phyloP scores from a whole-genome alignment of 2,797 vertebrate species.

The Sebastes cheni region DNA sequence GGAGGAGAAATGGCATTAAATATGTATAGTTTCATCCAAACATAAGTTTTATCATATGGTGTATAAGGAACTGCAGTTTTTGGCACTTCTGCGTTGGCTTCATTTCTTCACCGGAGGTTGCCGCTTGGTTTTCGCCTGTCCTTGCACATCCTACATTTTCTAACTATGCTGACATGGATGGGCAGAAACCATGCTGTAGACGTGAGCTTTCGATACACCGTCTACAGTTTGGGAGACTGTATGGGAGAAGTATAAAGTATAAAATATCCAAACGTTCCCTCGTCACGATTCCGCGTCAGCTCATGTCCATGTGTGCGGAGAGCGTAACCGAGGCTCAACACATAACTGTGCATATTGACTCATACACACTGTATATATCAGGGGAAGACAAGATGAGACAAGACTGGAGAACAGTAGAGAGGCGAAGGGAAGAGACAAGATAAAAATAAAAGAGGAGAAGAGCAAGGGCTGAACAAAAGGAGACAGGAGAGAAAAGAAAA shows the following conservation, averaged over 20 bases:
- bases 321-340: neutral
- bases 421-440: neutral
- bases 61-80: too few relatives aligned
- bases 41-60: too few relatives aligned
- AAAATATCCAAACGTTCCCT: neutral
- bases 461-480: conserved; percentile 6
- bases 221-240: neutral
- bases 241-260: neutral
- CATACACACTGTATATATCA: neutral
- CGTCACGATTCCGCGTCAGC: neutral
- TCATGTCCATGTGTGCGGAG: neutral
- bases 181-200: neutral
- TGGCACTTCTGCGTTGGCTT: too few relatives aligned
- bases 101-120: neutral
- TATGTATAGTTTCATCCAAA: neutral
- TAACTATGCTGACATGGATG: too few relatives aligned
- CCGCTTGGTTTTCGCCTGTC: neutral
- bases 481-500: neutral
- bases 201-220: neutral
- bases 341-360: neutral
- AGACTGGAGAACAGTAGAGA: conserved; percentile 29
- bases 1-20: conserved; percentile 1
- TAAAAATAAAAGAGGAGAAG: neutral
- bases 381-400: neutral
- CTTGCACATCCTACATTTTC: too few relatives aligned